Base-by-base conservation (phyloP, 2,113 vertebrate species). In the Rhinoptilus africanus region DNA sequence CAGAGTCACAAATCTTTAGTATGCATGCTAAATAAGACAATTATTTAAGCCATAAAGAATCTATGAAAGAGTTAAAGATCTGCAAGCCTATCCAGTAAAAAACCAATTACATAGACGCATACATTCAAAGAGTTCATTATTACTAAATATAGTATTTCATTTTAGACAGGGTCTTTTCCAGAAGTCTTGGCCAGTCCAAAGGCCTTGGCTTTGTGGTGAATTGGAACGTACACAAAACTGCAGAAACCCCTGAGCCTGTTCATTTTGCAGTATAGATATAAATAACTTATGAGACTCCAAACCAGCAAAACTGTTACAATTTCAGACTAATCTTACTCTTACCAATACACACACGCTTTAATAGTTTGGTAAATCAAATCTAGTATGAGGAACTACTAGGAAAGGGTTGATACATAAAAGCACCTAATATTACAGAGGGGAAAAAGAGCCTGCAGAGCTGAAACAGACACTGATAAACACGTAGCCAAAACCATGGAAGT, bases 371-470 rank as follows among this genome's bases (percentile, higher is more conserved):
- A 91, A 80, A 77, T 62, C 30, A 88, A 76, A 68, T 35, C 7
- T 34, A 89, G 1, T 17, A 28, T 4, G 27, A 74, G 19, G 22
- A 89, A 62, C 8, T 63, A 24, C 28, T 22, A 43, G 50, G 24
- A 87, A 81, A 88, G 50, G n/a, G 17, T 3, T 43, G 32, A 78
- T 53, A 63, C 12, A 59, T 28, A 47, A 6, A 78, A 85, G 19
- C 14, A 71, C 14, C 8, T n/a, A 66, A 41, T 51, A 51, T 23
- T 43, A 26, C 2, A 5, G 14, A 18, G 2, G 1, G 1, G 1
- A 2, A 27, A 22, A 26, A 45, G 63, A n/a, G 21, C 23, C 34
- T 35, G 13, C 16, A 50, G 50, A 81, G 14, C 20, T 66, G 28
- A 57, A 83, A 59, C 24, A 53, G 41, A 11, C 11, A 48, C 13